These are phyloP conservation scores for Notolabrus celidotus DNA, from an alignment of 2,797 vertebrate species.

Conservation along the genomic window DNA sequence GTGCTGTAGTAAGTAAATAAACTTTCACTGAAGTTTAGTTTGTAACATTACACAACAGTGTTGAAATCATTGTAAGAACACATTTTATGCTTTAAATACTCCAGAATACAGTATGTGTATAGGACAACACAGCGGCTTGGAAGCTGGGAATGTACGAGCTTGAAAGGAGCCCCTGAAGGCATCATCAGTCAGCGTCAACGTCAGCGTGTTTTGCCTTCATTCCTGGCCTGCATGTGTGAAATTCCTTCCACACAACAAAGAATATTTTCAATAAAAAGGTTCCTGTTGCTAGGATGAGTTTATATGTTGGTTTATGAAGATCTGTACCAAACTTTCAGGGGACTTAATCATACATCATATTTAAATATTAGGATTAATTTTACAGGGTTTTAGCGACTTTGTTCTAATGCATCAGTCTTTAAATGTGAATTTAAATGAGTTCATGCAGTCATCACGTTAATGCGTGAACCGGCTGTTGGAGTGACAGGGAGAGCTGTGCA, in stretches of 20 bases:
- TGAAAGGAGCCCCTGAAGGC: slow-evolving; percentile 46
- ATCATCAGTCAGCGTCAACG: slow-evolving; percentile 41
- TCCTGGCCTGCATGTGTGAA: slow-evolving; percentile 67
- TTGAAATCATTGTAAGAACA: too few species aligned
- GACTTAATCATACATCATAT: background rate
- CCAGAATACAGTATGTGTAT: too few species aligned
- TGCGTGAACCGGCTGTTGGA: slow-evolving; percentile 2
- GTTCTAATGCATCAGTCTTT: background rate
- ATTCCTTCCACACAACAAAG: slow-evolving; percentile 72
- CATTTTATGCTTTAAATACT: too few species aligned
- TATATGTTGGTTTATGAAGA: background rate
- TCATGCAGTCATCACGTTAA: background rate
- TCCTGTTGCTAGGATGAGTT: background rate
- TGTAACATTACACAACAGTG: too few species aligned
- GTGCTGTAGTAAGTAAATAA: too few species aligned
- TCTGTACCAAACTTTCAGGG: background rate
- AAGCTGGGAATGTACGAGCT: slow-evolving; percentile 16
- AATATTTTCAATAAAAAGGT: slow-evolving; percentile 43
- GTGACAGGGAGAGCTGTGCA: slow-evolving; percentile 31
- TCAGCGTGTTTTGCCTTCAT: slow-evolving; percentile 61
- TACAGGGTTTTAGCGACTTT: background rate
- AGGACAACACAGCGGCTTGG: too few species aligned
- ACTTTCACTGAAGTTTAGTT: too few species aligned
- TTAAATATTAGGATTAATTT: background rate
- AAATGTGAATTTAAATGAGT: background rate